Evolutionary conservation across 2,888 invertebrate genomes (phyloP), one percentile per base, ranked within the genome.

Genomic region (Plusia festucae): DNA sequence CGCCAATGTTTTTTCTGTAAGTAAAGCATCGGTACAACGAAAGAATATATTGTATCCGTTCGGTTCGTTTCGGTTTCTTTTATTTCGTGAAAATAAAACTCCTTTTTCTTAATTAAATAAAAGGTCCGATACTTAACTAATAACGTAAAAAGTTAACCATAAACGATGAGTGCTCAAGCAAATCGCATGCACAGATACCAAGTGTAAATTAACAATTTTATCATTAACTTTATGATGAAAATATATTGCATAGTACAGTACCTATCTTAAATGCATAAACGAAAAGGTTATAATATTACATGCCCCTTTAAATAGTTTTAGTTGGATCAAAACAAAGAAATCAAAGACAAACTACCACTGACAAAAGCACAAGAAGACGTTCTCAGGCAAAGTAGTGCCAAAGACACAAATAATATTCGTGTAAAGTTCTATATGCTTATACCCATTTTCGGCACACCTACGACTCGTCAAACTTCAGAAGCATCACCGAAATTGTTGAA

Each of bases 1-100:
- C 71, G 66, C 51, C 65, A 69, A 77, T 81, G 72, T 81, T 69
- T 79, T 69, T 79, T 73, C 70, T 78, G 65, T 66, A 53, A 71
- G 76, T 67, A 69, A 77, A 76, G 74, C 69, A 66, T 66, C 61
- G 62, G 62, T 60, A 79, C 60, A 51, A 61, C 64, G 53, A 63
- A 70, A 62, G 46, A 52, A 63, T 65, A 67, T 57, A n/a, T n/a
- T n/a, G 53, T 68, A 70, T 67, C 62, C 15, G 6, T 53, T 53
- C 32, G 20, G 59, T 40, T 34, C 11, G 24, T 58, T 64, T 24
- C 59, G 52, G 11, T 53, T 58, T 18, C 60, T 30, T 54, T 57
- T 70, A 64, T 76, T 40, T 60, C 5, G 18, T 60, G 44, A 4
- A 30, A 55, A 58, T 65, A 51, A n/a, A 32, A 24, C 46, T 57